These are phyloP conservation scores for Xiphophorus birchmanni DNA, from an alignment of 2,797 vertebrate genomes.

Conservation along the genomic window DNA sequence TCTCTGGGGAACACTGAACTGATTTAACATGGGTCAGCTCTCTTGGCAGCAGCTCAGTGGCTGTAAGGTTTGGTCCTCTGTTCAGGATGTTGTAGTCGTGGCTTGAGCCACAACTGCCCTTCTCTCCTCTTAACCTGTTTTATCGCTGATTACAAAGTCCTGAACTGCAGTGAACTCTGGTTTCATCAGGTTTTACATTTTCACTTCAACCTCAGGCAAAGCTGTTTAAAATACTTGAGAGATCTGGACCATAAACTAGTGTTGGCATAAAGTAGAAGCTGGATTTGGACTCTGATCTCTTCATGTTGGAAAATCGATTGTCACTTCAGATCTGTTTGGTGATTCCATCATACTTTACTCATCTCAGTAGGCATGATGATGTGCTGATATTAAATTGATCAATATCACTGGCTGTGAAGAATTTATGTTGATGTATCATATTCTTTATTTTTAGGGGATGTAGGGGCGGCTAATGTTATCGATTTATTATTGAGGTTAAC, in stretches of 20 bases:
- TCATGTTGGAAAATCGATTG: slow-evolving; percentile 53
- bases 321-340: slow-evolving; percentile 52
- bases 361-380: slow-evolving; percentile 56
- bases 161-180: no score
- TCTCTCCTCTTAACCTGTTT: no score
- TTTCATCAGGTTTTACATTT: no score
- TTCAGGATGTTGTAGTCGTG: no score
- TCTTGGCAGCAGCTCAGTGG: slow-evolving; percentile 55
- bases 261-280: slow-evolving; percentile 36
- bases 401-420: not conserved
- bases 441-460: no score
- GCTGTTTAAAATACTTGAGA: no score
- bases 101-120: no score
- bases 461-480: slow-evolving; percentile 6
- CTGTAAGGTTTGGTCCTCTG: slow-evolving; percentile 38
- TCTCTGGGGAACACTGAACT: slow-evolving; percentile 62
- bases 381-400: slow-evolving; percentile 27
- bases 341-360: slow-evolving; percentile 59
- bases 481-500: slow-evolving; percentile 27
- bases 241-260: not conserved
- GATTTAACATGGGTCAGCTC: slow-evolving; percentile 64
- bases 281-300: slow-evolving; percentile 40
- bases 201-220: no score
- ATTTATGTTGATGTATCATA: no score
- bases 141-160: no score